These are phyloP conservation scores for Liopterus haemorrhoidalis DNA, from an alignment of 2,888 invertebrate genomes.

Conservation along the genomic window DNA sequence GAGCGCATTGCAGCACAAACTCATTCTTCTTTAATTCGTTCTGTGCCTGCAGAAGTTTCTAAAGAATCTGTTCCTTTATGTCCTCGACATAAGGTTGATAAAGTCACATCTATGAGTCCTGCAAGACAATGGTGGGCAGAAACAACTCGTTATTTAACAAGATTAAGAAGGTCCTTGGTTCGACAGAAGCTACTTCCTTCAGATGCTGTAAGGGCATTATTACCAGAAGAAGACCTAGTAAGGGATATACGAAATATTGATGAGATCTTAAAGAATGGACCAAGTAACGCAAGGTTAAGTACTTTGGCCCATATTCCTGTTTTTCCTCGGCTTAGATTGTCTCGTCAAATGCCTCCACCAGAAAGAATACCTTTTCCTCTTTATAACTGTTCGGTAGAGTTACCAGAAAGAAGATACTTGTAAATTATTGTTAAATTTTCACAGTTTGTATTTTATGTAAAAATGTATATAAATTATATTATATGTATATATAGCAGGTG, in stretches of 20 bases:
- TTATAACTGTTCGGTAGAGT: constrained; percentile 38
- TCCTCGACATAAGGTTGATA: constrained; percentile 8
- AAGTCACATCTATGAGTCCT: constrained; percentile 32
- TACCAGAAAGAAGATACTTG: too few relatives aligned
- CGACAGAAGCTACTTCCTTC: constrained; percentile 39
- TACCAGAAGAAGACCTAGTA: constrained; percentile 9
- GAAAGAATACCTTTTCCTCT: constrained; percentile 38
- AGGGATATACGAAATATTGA: constrained; percentile 17
- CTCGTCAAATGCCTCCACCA: constrained; percentile 31
- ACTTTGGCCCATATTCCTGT: constrained; percentile 39
- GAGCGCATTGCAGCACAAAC: constrained; percentile 63
- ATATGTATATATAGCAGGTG: too few relatives aligned
- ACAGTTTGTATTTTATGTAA: too few relatives aligned
- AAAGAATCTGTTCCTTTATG: constrained; percentile 8
- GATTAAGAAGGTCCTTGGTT: constrained; percentile 38
- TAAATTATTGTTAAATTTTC: too few relatives aligned
- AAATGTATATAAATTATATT: too few relatives aligned
- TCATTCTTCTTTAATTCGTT: constrained; percentile 55
- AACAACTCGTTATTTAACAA: constrained; percentile 41
- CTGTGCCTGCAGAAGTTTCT: constrained; percentile 35
- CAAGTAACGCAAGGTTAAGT: constrained; percentile 33
- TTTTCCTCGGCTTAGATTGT: constrained; percentile 41
- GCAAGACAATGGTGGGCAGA: constrained; percentile 44
- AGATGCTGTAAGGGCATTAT: constrained; percentile 2
- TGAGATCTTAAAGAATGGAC: constrained; percentile 29